These are phyloP conservation scores for Ophioninae sp. DNA, from an alignment of 2,888 invertebrate species.

Conservation along the genomic window DNA sequence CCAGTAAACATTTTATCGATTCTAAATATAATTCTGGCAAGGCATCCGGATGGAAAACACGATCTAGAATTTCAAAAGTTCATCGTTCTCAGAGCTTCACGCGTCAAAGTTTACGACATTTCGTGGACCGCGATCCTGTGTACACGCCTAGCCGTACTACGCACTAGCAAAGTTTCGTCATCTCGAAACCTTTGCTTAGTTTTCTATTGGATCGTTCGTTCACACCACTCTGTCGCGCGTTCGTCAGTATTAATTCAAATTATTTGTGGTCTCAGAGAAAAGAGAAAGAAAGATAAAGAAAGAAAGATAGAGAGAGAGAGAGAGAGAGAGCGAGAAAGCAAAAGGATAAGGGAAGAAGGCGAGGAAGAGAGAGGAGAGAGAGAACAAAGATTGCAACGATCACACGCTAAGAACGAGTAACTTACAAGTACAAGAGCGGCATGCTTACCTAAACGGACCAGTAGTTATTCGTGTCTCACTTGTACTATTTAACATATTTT, in stretches of 20 bases:
- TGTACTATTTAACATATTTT: constrained; percentile 30
- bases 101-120: constrained; percentile 57
- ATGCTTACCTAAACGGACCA: constrained; percentile 59
- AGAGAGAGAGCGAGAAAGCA: constrained; percentile 15
- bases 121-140: constrained; percentile 12
- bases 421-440: constrained; percentile 58
- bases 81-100: constrained; percentile 55
- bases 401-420: constrained; percentile 55
- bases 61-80: constrained; percentile 43
- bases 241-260: constrained; percentile 52
- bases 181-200: constrained; percentile 58
- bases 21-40: constrained; percentile 34
- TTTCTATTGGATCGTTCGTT: constrained; percentile 58
- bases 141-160: constrained; percentile 27
- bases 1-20: constrained; percentile 34
- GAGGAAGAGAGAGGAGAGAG: not conserved
- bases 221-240: constrained; percentile 20
- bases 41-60: constrained; percentile 9
- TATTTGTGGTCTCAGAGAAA: constrained; percentile 45
- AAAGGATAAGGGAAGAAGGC: too few relatives aligned
- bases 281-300: not conserved
- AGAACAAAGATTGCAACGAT: constrained; percentile 4
- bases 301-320: too few relatives aligned
- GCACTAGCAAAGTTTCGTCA: constrained; percentile 48
- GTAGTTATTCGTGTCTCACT: constrained; percentile 42